These are phyloP conservation scores for Drosophila hydei DNA, from an alignment of 1,140 invertebrate species.

Conservation along the genomic window DNA sequence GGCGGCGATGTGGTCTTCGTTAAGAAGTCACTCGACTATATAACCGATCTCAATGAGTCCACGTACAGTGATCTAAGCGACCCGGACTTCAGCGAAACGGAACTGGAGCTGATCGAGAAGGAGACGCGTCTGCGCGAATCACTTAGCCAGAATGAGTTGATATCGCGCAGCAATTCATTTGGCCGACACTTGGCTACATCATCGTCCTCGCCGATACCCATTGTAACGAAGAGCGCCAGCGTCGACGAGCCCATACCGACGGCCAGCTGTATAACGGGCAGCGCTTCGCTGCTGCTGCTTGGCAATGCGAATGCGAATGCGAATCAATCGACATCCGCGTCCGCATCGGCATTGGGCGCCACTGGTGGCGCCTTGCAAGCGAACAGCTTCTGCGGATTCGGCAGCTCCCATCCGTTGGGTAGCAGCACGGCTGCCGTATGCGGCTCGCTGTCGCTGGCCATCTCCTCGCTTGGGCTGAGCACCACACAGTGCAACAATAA, in stretches of 20 bases:
- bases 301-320: conserved; percentile 27
- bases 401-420: conserved; percentile 55
- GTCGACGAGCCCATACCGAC: conserved; percentile 79
- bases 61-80: conserved; percentile 87
- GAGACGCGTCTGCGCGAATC: conserved; percentile 79
- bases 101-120: conserved; percentile 86
- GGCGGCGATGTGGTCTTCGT: conserved; percentile 81
- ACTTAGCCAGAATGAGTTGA: conserved; percentile 77
- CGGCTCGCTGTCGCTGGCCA: conserved; percentile 79
- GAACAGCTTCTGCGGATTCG: conserved; percentile 48
- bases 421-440: conserved; percentile 81
- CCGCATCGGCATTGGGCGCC: conserved; percentile 24
- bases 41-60: conserved; percentile 86
- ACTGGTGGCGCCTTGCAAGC: conserved; percentile 39
- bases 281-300: conserved; percentile 43
- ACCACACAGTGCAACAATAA: conserved; percentile 51
- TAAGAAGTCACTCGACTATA: conserved; percentile 86
- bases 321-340: conserved; percentile 46
- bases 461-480: conserved; percentile 77
- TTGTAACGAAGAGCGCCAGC: conserved; percentile 83
- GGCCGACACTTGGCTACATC: conserved; percentile 75
- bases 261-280: conserved; percentile 33
- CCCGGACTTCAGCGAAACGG: conserved; percentile 86
- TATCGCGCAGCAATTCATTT: conserved; percentile 83
- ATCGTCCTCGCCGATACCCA: conserved; percentile 82